These are phyloP conservation scores for Anthrax anthrax DNA, from an alignment of 2,888 invertebrate genomes.

Conservation along the genomic window DNA sequence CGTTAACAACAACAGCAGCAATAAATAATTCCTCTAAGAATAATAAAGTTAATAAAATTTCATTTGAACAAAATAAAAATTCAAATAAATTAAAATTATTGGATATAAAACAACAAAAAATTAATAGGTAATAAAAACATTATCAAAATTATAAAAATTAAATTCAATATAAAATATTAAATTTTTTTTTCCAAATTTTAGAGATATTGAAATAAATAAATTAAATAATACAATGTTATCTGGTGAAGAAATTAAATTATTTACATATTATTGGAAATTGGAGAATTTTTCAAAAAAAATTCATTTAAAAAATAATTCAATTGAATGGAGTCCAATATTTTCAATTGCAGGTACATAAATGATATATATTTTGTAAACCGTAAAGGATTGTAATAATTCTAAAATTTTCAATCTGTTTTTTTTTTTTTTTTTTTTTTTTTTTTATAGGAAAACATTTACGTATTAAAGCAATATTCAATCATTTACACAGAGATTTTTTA, in stretches of 20 bases:
- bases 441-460: constrained; percentile 26
- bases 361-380: background rate
- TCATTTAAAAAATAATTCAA: constrained; percentile 16
- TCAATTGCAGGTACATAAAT: constrained; percentile 13
- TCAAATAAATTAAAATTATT: background rate
- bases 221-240: constrained; percentile 12
- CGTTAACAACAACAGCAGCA: no score
- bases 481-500: constrained; percentile 31
- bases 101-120: background rate
- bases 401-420: no score
- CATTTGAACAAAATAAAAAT: no score
- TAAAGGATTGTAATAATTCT: background rate
- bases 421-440: constrained; percentile 4
- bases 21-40: no score
- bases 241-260: constrained; percentile 23
- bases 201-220: constrained; percentile 11
- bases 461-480: constrained; percentile 28
- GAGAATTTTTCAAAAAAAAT: constrained; percentile 25
- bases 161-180: background rate
- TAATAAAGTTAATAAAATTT: no score
- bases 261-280: constrained; percentile 32
- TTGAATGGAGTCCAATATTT: constrained; percentile 26
- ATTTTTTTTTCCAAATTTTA: background rate
- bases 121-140: background rate
- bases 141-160: background rate